Evolutionary conservation across 2,888 invertebrate species (phyloP).

Genomic region (Thera obeliscata): DNA sequence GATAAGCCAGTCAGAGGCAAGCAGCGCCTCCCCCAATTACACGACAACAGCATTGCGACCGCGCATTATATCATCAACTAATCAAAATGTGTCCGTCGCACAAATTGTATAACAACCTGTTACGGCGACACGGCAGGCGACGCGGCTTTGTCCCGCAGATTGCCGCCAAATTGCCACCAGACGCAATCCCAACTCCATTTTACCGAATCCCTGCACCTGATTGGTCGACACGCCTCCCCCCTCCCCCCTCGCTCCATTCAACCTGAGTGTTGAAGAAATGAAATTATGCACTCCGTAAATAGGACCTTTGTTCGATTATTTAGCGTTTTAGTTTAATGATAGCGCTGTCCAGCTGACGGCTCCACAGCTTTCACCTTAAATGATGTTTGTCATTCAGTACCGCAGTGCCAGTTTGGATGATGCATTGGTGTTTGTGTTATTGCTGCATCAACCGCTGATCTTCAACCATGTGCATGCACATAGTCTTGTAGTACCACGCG

Average conservation of each 20-base stretch:
- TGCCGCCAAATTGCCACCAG: slow-evolving; percentile 79
- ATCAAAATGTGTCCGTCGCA: slow-evolving; percentile 78
- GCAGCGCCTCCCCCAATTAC: slow-evolving; percentile 23
- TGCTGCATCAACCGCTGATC: too few relatives aligned
- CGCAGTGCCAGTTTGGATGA: too few relatives aligned
- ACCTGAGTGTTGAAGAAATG: slow-evolving; percentile 62
- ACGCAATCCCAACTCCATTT: slow-evolving; percentile 73
- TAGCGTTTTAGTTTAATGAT: slow-evolving; percentile 58
- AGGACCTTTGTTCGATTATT: slow-evolving; percentile 70
- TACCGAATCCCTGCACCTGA: slow-evolving; percentile 76
- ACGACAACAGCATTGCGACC: slow-evolving; percentile 54
- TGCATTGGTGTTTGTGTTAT: too few relatives aligned
- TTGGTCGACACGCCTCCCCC: slow-evolving; percentile 73
- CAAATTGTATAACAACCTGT: slow-evolving; percentile 81
- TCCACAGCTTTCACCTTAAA: slow-evolving; percentile 4
- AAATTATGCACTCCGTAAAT: slow-evolving; percentile 80
- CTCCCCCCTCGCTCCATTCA: slow-evolving; percentile 44
- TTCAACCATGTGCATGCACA: too few relatives aligned
- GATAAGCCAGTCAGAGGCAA: slow-evolving; percentile 6
- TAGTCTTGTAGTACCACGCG: too few relatives aligned
- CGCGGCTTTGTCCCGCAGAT: slow-evolving; percentile 78
- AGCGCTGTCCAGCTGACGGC: slow-evolving; percentile 32
- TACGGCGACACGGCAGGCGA: slow-evolving; percentile 60
- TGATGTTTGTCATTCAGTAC: slow-evolving; percentile 1
- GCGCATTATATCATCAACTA: slow-evolving; percentile 73